phyloP scores from a whole-genome alignment of 2,797 vertebrate species.

The Lates japonicus region DNA sequence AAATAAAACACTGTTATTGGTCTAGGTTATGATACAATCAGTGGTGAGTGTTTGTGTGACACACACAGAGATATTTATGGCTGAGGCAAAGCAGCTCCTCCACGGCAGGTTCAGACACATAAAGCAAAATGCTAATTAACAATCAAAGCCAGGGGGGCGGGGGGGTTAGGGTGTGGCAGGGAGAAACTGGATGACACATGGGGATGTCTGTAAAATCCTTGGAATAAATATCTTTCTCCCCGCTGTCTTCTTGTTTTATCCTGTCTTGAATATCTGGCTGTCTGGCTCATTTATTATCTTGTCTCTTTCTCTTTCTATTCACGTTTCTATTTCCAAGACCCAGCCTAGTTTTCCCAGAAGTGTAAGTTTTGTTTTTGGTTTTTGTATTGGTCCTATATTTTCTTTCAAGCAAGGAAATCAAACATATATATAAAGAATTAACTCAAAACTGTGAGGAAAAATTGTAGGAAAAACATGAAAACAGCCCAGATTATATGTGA shows the following conservation, averaged over 20 bases:
- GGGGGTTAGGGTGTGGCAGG: slow-evolving; percentile 41
- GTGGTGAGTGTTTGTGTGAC: slow-evolving; percentile 20
- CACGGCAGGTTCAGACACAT: slow-evolving; percentile 56
- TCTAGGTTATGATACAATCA: slow-evolving; percentile 24
- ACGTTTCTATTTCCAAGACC: background rate
- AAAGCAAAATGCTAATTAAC: slow-evolving; percentile 34
- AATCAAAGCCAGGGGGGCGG: slow-evolving; percentile 3
- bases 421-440: background rate
- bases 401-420: background rate
- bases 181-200: slow-evolving; percentile 35
- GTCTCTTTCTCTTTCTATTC: background rate
- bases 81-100: slow-evolving; percentile 6
- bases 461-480: background rate
- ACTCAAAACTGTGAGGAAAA: background rate
- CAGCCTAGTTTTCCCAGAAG: background rate
- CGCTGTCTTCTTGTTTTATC: slow-evolving; percentile 44
- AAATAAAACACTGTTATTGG: background rate
- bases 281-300: slow-evolving; percentile 29
- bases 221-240: slow-evolving; percentile 26
- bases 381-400: background rate
- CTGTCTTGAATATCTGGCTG: slow-evolving; percentile 24
- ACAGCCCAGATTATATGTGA: background rate
- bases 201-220: slow-evolving; percentile 38
- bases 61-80: slow-evolving; percentile 9
- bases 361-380: background rate